Evolutionary conservation across 1,140 invertebrate species (phyloP).

Genomic region (Popillia japonica): DNA sequence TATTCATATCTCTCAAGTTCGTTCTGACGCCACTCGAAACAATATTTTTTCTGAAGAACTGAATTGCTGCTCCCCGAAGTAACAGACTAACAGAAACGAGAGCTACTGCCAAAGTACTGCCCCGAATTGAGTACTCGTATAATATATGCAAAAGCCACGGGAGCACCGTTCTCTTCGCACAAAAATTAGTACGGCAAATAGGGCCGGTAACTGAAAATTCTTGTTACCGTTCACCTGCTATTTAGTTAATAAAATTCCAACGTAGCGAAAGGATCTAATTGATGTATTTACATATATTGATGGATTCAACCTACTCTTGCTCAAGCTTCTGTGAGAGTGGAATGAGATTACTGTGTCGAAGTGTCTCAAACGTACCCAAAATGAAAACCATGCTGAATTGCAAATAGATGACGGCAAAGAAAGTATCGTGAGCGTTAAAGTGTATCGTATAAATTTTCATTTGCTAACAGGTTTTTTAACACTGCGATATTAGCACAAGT

Average conservation of each 20-base stretch:
- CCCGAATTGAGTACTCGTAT: neutral
- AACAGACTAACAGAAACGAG: neutral
- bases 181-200: constrained; percentile 2
- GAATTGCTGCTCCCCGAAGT: neutral
- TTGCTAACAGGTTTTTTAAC: no score
- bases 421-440: no score
- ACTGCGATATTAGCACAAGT: no score
- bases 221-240: neutral
- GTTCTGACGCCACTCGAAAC: neutral
- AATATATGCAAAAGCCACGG: neutral
- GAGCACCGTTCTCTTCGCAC: neutral
- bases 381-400: no score
- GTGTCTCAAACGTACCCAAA: neutral
- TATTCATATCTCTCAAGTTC: neutral
- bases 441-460: no score
- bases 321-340: neutral
- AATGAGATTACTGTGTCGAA: neutral
- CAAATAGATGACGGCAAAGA: no score
- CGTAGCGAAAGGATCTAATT: neutral
- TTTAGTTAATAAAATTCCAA: neutral
- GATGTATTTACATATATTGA: neutral
- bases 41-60: neutral
- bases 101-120: neutral
- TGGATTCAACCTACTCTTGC: neutral
- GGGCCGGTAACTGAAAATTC: neutral